phyloP scores from a whole-genome alignment of 2,113 vertebrate species.

The Oostethus manadensis region DNA sequence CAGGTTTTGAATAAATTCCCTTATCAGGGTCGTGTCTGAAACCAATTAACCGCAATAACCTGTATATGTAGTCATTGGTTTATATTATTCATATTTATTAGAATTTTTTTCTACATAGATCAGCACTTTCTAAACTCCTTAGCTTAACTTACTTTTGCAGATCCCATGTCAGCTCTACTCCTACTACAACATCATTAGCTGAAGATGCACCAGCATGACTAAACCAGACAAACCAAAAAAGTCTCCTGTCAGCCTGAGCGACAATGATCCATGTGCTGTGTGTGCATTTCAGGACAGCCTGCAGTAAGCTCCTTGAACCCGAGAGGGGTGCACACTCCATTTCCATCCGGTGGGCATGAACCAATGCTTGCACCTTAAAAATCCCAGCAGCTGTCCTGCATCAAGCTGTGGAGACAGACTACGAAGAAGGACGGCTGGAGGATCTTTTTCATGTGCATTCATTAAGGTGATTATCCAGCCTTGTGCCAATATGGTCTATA shows the following conservation, averaged over 20 bases:
- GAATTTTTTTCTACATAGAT: conserved; percentile 30
- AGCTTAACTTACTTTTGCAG: too few relatives aligned
- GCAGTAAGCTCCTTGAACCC: conserved; percentile 51
- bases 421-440: conserved; percentile 14
- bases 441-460: conserved; percentile 29
- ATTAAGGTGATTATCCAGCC: conserved; percentile 24
- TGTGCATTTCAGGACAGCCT: conserved; percentile 66
- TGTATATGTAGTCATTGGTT: too few relatives aligned
- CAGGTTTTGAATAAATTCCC: too few relatives aligned
- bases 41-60: too few relatives aligned
- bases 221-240: conserved; percentile 44
- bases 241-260: conserved; percentile 11
- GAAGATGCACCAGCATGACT: conserved; percentile 13
- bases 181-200: too few relatives aligned
- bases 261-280: conserved; percentile 18
- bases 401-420: conserved; percentile 23
- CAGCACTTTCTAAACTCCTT: conserved; percentile 16
- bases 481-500: conserved; percentile 56
- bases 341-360: conserved; percentile 26
- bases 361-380: conserved; percentile 20
- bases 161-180: too few relatives aligned
- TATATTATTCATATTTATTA: too few relatives aligned
- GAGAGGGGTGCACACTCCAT: conserved; percentile 49
- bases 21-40: too few relatives aligned
- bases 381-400: conserved; percentile 35